Percentiles rank a stretch among this genome's conserved stretches.
These are phyloP conservation scores for Mythimna vitellina DNA, from an alignment of 2,888 invertebrate species.

Conservation along the genomic window DNA sequence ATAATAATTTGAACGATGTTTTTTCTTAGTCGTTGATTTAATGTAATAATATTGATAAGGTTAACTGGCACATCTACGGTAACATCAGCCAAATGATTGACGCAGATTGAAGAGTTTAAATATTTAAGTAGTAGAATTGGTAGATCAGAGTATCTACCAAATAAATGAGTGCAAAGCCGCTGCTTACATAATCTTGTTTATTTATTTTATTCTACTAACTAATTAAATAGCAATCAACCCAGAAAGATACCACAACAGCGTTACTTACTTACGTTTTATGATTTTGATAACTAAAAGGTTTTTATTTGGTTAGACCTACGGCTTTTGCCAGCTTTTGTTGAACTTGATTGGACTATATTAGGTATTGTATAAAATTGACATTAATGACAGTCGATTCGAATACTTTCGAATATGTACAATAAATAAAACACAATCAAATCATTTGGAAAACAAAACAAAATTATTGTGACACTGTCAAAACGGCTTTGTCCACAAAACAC, in stretches of 20 bases:
- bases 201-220: background rate
- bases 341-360: background rate
- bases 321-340: background rate
- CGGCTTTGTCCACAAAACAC: conserved; percentile 1
- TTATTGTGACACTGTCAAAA: conserved; percentile 32
- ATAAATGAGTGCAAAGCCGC: too few species aligned
- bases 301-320: background rate
- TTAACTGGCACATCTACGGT: background rate
- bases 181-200: background rate
- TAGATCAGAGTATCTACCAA: background rate
- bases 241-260: background rate
- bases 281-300: background rate
- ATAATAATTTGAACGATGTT: conserved; percentile 28
- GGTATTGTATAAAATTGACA: background rate
- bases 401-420: conserved; percentile 44
- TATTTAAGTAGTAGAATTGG: too few species aligned
- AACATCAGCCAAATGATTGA: background rate
- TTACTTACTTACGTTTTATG: background rate
- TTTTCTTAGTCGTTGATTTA: background rate
- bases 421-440: conserved; percentile 51
- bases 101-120: background rate
- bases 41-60: background rate
- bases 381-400: conserved; percentile 38
- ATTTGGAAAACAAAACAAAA: conserved; percentile 35
- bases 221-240: background rate